Evolutionary conservation across 2,888 invertebrate genomes (phyloP), one percentile per base, ranked within the genome.

Genomic region (Drosophila dives): DNA sequence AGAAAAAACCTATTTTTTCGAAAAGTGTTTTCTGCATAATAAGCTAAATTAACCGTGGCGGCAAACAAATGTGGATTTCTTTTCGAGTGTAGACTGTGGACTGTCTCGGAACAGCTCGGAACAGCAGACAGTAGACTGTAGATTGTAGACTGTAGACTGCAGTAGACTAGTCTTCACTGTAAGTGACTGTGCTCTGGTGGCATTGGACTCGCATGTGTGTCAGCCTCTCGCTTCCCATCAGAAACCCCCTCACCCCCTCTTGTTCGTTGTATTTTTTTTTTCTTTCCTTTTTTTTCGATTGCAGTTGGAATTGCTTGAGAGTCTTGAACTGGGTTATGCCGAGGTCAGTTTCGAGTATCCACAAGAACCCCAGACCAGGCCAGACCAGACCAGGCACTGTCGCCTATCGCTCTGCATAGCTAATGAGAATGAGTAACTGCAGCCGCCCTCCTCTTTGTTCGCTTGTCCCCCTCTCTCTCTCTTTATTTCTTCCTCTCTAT

Each of bases 361-460:
- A 45, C 20, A 12, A 45, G 20, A 45, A 23, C 45, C 45, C 45
- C 15, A 45, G 45, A 15, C 23, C n/a, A 40, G 40, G 2, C 40
- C 45, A 36, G 15, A 2, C 36, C 15, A 36, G 36, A 36, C n/a
- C 50, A 32, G n/a, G 11, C n/a, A 49, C 51, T 51, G 32, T 61
- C 58, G 58, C 64, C 29, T 51, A 45, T 72, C 68, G 48, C 42
- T 42, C 49, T 51, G 89, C 75, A 86, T 86, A 42, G 15, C 45
- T 73, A 83, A 79, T 45, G 74, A 78, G 74, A 81, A 87, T 87
- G 90, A 89, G 76, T 74, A 76, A 73, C 75, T 68, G 60, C 56
- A 53, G 64, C 72, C 54, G 10, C 53, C 53, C 15, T 63, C 23
- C 59, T 45, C 23, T 45, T 45, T 45, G 3, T 45, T 45, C 58